phyloP scores from a whole-genome alignment of 1,140 invertebrate species.

The Drosophila ohnishii region DNA sequence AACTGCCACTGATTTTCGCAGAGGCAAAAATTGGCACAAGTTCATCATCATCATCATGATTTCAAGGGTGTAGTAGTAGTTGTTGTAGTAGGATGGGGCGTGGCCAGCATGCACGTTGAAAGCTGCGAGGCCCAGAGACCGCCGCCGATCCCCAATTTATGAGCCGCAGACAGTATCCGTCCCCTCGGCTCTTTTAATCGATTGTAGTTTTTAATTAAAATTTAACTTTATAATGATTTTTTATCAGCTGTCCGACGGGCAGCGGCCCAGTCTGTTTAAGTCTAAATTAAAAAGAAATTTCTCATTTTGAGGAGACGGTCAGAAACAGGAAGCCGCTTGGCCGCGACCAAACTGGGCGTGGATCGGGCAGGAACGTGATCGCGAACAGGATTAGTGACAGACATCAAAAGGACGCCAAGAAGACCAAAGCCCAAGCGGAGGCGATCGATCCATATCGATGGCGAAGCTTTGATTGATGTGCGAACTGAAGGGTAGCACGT shows the following conservation, averaged over 20 bases:
- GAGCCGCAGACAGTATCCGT: conserved; percentile 72
- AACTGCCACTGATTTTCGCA: conserved; percentile 72
- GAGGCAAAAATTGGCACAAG: conserved; percentile 73
- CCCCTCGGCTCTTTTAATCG: conserved; percentile 58
- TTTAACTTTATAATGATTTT: conserved; percentile 83
- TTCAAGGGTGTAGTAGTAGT: not conserved
- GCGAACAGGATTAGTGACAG: conserved; percentile 62
- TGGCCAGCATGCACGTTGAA: conserved; percentile 66
- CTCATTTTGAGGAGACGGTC: conserved; percentile 60
- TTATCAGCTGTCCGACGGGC: conserved; percentile 75
- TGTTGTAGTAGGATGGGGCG: conserved; percentile 39
- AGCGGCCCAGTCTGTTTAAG: conserved; percentile 51
- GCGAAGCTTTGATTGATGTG: conserved; percentile 71
- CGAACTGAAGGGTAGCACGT: conserved; percentile 46
- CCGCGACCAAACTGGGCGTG: conserved; percentile 73
- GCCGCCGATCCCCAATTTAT: conserved; percentile 76
- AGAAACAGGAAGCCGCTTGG: conserved; percentile 65
- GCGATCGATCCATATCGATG: conserved; percentile 29
- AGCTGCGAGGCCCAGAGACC: conserved; percentile 42
- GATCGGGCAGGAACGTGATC: conserved; percentile 54
- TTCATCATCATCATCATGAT: conserved; percentile 73
- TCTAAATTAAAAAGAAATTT: conserved; percentile 83
- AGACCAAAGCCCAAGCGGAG: conserved; percentile 1
- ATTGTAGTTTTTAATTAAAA: conserved; percentile 83
- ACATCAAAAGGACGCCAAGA: conserved; percentile 29